Evolutionary conservation across 2,797 vertebrate genomes (phyloP), one percentile per base, ranked within the genome.

Genomic region (Danio albolineatus): DNA sequence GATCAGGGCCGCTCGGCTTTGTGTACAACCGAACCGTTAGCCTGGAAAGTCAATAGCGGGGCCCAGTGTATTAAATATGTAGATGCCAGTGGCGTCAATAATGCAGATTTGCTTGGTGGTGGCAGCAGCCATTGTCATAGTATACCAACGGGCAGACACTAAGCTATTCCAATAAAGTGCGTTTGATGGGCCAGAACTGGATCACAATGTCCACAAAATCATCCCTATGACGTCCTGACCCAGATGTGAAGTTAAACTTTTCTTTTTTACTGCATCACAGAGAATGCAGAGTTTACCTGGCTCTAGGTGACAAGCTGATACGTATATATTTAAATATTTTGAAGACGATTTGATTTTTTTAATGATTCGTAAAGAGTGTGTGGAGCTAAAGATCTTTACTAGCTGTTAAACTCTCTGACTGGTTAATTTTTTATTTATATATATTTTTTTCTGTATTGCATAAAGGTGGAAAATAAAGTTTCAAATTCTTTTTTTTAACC

Each of bases 51-150:
- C 70, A 87, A 87, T 75, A 79, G 84, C 62, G 61, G 48, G 51
- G 76, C 17, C 28, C 39, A 39, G 64, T n/a, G 74, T 78, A 86
- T 88, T 87, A 88, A 86, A 87, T 79, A 88, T 89, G 86, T 81
- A 89, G 78, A 74, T 41, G 62, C 60, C 57, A 39, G 73, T 53
- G 67, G 74, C 71, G 82, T 87, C 81, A 89, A 87, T 89, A 85
- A 87, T 85, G 86, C 85, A 84, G 84, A 85, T 83, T 87, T 88
- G 85, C 83, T 85, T 79, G 7, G 51, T 67, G 51, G 81, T 60
- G 79, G 71, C 76, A 54, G 61, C 61, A 64, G 56, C 57, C 54
- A 51, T 48, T 46, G 82, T 82, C 83, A 87, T 69, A 83, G 61
- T 57, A 87, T 56, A 76, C 76, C 75, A 41, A 65, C 60, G 21